A percentile compares a stretch with the other conserved stretches of the same genome.
Conservation (phyloP, 2,797 vertebrate species). For the Coregonus sp. region DNA sequence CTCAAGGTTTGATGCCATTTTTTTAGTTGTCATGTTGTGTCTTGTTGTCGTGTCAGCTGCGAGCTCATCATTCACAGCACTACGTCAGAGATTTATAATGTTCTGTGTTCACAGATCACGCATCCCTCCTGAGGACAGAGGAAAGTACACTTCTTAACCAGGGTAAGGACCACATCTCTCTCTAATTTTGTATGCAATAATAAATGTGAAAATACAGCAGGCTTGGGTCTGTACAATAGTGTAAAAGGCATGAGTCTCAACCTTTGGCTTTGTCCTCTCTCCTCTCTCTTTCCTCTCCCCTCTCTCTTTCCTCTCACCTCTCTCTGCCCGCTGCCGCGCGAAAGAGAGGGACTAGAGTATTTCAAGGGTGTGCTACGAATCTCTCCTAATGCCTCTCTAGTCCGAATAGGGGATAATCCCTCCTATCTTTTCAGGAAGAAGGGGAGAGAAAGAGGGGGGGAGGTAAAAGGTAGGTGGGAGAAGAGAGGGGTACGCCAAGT, state of each 20-base stretch:
- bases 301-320: neutral
- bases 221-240: neutral
- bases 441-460: too few species aligned
- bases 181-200: neutral
- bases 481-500: too few species aligned
- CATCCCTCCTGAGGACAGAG: constrained; percentile 11
- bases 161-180: constrained; percentile 46
- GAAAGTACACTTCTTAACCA: neutral
- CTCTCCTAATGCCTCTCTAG: too few species aligned
- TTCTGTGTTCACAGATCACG: constrained; percentile 38
- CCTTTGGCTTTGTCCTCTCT: neutral
- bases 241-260: neutral
- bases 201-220: neutral
- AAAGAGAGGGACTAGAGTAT: too few species aligned
- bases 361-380: too few species aligned
- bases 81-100: neutral
- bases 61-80: neutral
- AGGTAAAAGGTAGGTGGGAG: too few species aligned
- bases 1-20: neutral
- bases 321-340: too few species aligned
- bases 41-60: neutral
- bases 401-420: too few species aligned
- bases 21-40: neutral
- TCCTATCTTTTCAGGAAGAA: too few species aligned
- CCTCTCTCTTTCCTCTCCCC: neutral